These are phyloP conservation scores for Xylota segnis DNA, from an alignment of 2,888 invertebrate genomes.

Conservation along the genomic window DNA sequence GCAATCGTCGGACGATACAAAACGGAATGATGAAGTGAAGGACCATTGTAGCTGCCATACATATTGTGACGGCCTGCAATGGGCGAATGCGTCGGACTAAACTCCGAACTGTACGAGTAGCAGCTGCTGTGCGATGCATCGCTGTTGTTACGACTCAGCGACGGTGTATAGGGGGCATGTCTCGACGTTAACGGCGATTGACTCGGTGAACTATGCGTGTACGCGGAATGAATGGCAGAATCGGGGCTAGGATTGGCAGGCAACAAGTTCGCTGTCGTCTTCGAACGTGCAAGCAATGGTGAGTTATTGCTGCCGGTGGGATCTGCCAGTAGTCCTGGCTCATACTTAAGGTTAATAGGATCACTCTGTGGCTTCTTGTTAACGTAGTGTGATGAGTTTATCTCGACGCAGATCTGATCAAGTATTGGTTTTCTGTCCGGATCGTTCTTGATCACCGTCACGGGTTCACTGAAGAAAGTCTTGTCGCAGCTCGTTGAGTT, in stretches of 20 bases:
- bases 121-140: constrained; percentile 96
- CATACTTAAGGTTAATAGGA: constrained; percentile 84
- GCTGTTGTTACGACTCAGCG: constrained; percentile 94
- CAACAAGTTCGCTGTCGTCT: constrained; percentile 86
- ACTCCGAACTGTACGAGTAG: constrained; percentile 93
- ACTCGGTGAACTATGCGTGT: constrained; percentile 92
- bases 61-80: constrained; percentile 88
- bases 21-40: constrained; percentile 85
- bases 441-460: constrained; percentile 81
- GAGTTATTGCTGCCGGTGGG: constrained; percentile 85
- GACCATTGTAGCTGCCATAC: constrained; percentile 80
- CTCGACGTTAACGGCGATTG: constrained; percentile 94
- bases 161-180: constrained; percentile 92
- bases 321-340: constrained; percentile 79
- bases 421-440: constrained; percentile 79
- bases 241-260: constrained; percentile 94
- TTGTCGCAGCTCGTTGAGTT: constrained; percentile 79
- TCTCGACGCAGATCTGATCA: constrained; percentile 81
- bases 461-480: constrained; percentile 43
- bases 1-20: constrained; percentile 85
- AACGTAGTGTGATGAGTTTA: constrained; percentile 74
- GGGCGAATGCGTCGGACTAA: constrained; percentile 95
- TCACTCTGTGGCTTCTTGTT: constrained; percentile 80
- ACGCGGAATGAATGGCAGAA: constrained; percentile 95
- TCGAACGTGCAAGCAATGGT: constrained; percentile 88